Evolutionary conservation across 2,113 vertebrate species (phyloP), one percentile per base, ranked within the genome.

Genomic region (Anas platyrhynchos): DNA sequence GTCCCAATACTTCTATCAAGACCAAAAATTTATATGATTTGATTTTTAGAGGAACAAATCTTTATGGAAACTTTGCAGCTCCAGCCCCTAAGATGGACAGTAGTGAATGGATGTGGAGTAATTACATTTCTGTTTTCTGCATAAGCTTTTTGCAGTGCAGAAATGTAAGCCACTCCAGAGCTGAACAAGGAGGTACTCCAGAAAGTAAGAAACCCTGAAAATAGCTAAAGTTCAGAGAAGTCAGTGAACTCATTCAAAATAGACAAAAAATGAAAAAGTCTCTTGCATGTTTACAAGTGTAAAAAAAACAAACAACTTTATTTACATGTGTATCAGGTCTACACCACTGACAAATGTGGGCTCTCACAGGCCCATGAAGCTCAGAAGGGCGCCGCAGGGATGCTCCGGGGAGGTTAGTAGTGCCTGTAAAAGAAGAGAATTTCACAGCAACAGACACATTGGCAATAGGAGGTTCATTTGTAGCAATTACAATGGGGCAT

Each of bases 401-500:
- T 92, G 75, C 63, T 94, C 38, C 5, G 0, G 50, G 41, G 46
- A 21, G 43, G 43, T 69, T 8, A 86, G 38, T 11, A 83, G 20
- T 73, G 62, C 17, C 96, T 97, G 90, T 48, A 13, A 29, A 63
- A 65, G 38, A 17, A 63, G 11, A 21, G 34, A 14, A 14, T 65
- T 78, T 78, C 62, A 38, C n/a, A 75, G 61, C 43, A 44, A 44
- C 6, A 46, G 41, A 31, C 78, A 94, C 38, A 69, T 83, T 77
- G 55, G 68, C 56, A 54, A 48, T 46, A 71, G 22, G 68, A 77
- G 58, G 77, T 76, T 94, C 27, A 15, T 68, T 91, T 72, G 12
- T 77, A 63, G 79, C 72, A 83, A 91, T 93, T 93, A 86, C 80
- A 76, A 73, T 85, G 15, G 62, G 92, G 77, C 89, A 89, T 56